phyloP scores from a whole-genome alignment of 2,888 invertebrate genomes.

The Calameuta pallipes region DNA sequence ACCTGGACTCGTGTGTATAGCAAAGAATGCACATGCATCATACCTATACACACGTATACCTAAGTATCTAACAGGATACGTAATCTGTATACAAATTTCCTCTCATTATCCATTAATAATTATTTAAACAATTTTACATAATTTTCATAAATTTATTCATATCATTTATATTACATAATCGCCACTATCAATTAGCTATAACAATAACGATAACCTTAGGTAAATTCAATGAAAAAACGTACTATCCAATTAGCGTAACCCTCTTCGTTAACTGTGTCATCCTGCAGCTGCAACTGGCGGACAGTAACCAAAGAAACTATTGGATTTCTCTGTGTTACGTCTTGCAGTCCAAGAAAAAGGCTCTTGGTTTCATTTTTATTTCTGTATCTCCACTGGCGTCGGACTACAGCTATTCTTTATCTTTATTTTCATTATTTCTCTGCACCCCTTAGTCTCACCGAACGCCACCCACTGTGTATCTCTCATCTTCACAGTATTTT shows the following conservation, averaged over 20 bases:
- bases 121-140: not conserved
- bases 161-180: not conserved
- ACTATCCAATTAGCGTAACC: not conserved
- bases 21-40: not conserved
- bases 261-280: not conserved
- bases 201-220: no score
- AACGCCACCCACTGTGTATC: not conserved
- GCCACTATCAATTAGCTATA: no score
- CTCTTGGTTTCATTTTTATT: not conserved
- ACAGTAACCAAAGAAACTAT: slow-evolving; percentile 50
- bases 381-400: not conserved
- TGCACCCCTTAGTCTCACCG: not conserved
- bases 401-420: not conserved
- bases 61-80: not conserved
- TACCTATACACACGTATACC: not conserved
- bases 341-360: not conserved
- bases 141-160: not conserved
- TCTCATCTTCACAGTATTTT: not conserved
- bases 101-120: not conserved
- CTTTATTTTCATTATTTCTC: not conserved
- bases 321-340: slow-evolving; percentile 39
- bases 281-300: slow-evolving; percentile 45
- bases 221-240: not conserved
- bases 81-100: not conserved
- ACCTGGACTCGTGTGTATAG: not conserved